A percentile compares a stretch with the other conserved stretches of the same genome.
Evolutionary conservation across 2,113 vertebrate species (phyloP).

Genomic region (Nesogale talazaci): DNA sequence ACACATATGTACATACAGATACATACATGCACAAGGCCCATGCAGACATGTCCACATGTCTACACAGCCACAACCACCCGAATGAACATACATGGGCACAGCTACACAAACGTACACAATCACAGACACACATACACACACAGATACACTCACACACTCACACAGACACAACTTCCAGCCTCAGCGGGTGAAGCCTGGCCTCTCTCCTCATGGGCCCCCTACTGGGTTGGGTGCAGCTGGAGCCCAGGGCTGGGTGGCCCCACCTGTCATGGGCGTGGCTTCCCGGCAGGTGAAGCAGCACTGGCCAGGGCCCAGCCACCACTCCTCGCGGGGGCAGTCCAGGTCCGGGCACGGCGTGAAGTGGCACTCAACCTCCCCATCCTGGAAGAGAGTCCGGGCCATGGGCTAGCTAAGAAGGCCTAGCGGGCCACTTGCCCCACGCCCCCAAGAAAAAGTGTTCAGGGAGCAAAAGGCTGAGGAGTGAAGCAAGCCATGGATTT

Average conservation of each 20-base stretch:
- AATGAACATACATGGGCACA: too few relatives aligned
- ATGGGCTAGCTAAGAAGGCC: neutral
- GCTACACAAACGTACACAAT: too few relatives aligned
- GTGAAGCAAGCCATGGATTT: neutral
- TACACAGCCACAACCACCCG: too few relatives aligned
- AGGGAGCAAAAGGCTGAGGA: too few relatives aligned
- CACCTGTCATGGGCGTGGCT: slow-evolving; percentile 79
- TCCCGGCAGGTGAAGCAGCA: slow-evolving; percentile 88
- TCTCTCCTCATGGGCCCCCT: neutral
- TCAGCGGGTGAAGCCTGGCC: neutral
- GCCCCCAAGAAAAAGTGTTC: neutral
- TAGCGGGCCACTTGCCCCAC: neutral
- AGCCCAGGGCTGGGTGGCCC: neutral
- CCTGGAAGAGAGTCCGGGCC: slow-evolving; percentile 72
- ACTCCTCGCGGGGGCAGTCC: slow-evolving; percentile 86
- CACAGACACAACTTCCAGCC: neutral
- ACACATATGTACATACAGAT: neutral
- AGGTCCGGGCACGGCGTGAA: slow-evolving; percentile 86
- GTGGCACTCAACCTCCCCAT: slow-evolving; percentile 87
- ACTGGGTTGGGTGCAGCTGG: accelerated
- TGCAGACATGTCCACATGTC: too few relatives aligned
- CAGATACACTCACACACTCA: too few relatives aligned
- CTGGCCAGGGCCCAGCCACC: slow-evolving; percentile 84
- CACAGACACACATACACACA: too few relatives aligned
- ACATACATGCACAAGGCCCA: too few relatives aligned